These are phyloP conservation scores for Callipepla californica DNA, from an alignment of 2,113 vertebrate genomes.

Conservation along the genomic window DNA sequence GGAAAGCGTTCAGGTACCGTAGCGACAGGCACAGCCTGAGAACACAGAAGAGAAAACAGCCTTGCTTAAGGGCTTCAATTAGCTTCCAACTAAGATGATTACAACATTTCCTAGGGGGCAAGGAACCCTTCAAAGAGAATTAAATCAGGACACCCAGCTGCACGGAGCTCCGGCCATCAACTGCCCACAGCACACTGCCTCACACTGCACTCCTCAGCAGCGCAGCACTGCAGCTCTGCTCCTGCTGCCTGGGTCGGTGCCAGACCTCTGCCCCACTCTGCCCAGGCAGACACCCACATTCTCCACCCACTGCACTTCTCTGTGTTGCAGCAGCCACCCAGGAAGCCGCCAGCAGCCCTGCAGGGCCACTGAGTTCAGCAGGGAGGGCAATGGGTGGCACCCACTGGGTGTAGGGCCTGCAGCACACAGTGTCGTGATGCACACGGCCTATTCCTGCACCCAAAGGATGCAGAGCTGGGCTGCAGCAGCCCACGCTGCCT, in stretches of 20 bases:
- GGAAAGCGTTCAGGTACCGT: neutral
- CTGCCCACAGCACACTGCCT: fast-evolving
- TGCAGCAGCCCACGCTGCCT: neutral
- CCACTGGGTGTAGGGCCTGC: fast-evolving
- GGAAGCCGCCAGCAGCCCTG: neutral
- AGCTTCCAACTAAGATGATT: neutral
- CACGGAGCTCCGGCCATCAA: fast-evolving
- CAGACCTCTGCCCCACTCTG: neutral
- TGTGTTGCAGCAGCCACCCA: fast-evolving
- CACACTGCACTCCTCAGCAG: neutral
- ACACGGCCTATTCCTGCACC: neutral
- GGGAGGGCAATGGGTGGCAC: neutral
- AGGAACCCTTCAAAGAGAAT: neutral
- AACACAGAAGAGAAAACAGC: neutral
- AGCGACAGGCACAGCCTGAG: neutral
- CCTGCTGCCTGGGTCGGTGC: fast-evolving
- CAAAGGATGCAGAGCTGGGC: neutral
- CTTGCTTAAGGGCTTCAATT: neutral
- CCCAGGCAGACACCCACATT: neutral
- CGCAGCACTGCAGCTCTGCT: fast-evolving
- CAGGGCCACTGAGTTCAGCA: neutral
- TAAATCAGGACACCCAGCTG: neutral
- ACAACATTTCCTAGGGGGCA: neutral
- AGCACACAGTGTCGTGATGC: neutral
- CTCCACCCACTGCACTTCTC: fast-evolving